These are phyloP conservation scores for Mola mola DNA, from an alignment of 2,113 vertebrate genomes.

Conservation along the genomic window DNA sequence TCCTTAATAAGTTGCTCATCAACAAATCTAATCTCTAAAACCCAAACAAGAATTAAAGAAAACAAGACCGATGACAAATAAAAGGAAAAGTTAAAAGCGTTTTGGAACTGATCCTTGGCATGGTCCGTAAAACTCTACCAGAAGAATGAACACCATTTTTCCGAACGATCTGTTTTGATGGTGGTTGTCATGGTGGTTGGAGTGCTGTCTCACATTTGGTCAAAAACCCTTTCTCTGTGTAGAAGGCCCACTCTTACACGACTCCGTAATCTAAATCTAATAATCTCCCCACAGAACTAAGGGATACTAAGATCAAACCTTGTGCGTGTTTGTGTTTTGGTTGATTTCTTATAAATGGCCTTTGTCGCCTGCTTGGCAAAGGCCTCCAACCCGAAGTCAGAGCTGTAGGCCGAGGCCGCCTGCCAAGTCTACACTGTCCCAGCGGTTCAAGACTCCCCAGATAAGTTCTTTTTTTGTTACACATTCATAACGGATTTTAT, in stretches of 20 bases:
- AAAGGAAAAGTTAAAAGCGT: not conserved
- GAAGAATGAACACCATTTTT: not conserved
- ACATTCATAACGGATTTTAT: not conserved
- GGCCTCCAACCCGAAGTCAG: not conserved
- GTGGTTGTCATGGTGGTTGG: not conserved
- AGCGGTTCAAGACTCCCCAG: not conserved
- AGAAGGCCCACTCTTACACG: not conserved
- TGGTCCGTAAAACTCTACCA: not conserved
- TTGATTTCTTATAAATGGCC: not conserved
- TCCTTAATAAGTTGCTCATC: too few species aligned
- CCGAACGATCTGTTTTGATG: not conserved
- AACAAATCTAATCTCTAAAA: too few species aligned
- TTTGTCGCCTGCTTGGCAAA: not conserved
- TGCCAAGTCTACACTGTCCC: not conserved
- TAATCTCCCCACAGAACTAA: too few species aligned
- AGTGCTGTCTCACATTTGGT: not conserved
- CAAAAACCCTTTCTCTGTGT: not conserved
- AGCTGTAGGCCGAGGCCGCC: not conserved
- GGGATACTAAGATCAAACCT: too few species aligned
- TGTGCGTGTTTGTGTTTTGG: not conserved
- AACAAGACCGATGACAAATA: not conserved
- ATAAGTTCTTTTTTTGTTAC: not conserved
- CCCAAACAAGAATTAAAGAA: too few species aligned
- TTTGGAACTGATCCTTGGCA: not conserved
- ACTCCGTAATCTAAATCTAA: not conserved